Conservation (phyloP, 2,113 vertebrate species). For the Ondatra zibethicus region DNA sequence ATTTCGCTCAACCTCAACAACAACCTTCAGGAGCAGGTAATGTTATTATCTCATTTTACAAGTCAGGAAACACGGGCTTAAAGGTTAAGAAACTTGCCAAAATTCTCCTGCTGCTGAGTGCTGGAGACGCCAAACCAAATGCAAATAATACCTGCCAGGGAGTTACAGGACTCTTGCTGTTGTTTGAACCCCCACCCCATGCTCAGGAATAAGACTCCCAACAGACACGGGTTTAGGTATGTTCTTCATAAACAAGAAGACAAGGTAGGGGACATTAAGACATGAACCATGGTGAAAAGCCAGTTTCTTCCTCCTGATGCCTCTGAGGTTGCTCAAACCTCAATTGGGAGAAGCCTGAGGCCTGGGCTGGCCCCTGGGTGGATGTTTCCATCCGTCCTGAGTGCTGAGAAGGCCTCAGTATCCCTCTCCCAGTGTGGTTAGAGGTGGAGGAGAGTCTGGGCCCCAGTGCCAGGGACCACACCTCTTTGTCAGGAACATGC, state of each 20-base stretch:
- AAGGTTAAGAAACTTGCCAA: slow-evolving; percentile 51
- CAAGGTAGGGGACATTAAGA: background rate
- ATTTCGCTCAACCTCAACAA: background rate
- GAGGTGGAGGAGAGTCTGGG: slow-evolving; percentile 65
- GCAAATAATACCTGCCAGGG: background rate
- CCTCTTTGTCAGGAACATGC: slow-evolving; percentile 82
- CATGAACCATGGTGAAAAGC: slow-evolving; percentile 42
- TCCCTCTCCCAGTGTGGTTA: slow-evolving; percentile 76
- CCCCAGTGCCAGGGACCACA: slow-evolving; percentile 77
- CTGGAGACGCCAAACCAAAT: slow-evolving; percentile 30
- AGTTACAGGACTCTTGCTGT: background rate
- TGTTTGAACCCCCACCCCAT: background rate
- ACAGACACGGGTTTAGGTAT: background rate
- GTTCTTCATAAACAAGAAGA: background rate
- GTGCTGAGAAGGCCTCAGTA: slow-evolving; percentile 68
- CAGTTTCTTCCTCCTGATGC: slow-evolving; percentile 26
- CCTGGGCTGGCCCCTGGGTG: slow-evolving; percentile 57
- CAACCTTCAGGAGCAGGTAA: background rate
- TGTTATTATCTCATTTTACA: slow-evolving; percentile 7
- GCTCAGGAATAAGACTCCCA: background rate
- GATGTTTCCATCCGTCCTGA: slow-evolving; percentile 70
- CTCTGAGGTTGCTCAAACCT: slow-evolving; percentile 56
- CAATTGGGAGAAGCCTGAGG: slow-evolving; percentile 51
- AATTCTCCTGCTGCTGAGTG: background rate
- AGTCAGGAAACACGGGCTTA: slow-evolving; percentile 60